phyloP scores from a whole-genome alignment of 2,113 vertebrate genomes.

The Bubalus kerabau region DNA sequence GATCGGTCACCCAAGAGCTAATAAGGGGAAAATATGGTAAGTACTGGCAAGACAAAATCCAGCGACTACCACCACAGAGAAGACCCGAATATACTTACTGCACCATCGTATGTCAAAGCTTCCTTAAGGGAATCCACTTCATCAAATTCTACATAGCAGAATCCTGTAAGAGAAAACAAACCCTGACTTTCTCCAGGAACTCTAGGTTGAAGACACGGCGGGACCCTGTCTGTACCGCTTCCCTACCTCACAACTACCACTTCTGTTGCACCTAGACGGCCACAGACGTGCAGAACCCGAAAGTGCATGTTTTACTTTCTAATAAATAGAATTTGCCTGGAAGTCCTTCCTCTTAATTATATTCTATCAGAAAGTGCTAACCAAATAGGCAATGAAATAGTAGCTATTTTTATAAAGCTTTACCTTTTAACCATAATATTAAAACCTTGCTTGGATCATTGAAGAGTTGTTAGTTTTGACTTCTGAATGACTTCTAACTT shows the following conservation, averaged over 20 bases:
- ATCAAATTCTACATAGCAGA: slow-evolving; percentile 99
- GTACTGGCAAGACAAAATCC: background rate
- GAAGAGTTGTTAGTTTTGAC: background rate
- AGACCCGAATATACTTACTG: slow-evolving; percentile 86
- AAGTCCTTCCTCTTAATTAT: background rate
- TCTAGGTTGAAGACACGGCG: no score
- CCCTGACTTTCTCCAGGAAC: background rate
- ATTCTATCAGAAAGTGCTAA: background rate
- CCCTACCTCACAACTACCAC: background rate
- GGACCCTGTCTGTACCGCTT: no score
- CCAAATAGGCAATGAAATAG: background rate
- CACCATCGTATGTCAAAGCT: slow-evolving; percentile 95
- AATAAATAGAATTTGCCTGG: background rate
- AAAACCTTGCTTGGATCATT: background rate
- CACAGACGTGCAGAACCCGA: background rate
- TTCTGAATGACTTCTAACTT: background rate
- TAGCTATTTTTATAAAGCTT: background rate
- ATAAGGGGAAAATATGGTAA: slow-evolving; percentile 55
- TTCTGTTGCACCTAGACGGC: background rate
- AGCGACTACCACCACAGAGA: background rate
- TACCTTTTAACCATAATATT: background rate
- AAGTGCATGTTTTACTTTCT: background rate
- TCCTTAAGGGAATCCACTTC: slow-evolving; percentile 98
- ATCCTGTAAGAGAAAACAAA: slow-evolving; percentile 84
- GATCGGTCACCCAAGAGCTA: slow-evolving; percentile 91